A percentile compares a stretch with the other conserved stretches of the same genome.
These are phyloP conservation scores for Apostichopus californicus DNA, from an alignment of 35 echinoderm and acorn worm genomes.

Conservation along the genomic window DNA sequence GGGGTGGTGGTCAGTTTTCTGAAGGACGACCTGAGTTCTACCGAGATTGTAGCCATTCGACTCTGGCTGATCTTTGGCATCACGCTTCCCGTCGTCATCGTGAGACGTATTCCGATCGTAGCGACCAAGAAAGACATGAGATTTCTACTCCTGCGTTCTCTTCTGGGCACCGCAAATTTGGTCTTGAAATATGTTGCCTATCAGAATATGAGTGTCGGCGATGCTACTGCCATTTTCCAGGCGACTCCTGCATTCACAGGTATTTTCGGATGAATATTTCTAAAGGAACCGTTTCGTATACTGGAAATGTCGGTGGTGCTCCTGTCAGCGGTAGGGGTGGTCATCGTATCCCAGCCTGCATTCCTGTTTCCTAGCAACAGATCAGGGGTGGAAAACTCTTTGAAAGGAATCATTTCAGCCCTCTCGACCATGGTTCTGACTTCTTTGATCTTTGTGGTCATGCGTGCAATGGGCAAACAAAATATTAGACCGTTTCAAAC, in stretches of 20 bases:
- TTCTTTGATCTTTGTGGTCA: neutral
- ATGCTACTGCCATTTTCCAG: constrained; percentile 25
- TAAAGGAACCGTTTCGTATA: constrained; percentile 15
- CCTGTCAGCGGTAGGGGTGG: neutral
- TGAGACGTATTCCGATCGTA: neutral
- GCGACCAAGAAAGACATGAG: neutral
- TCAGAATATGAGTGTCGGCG: constrained; percentile 4
- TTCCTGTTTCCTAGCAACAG: neutral
- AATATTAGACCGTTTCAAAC: constrained; percentile 5
- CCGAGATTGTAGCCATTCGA: neutral
- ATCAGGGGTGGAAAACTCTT: neutral
- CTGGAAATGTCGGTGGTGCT: neutral
- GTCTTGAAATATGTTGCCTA: constrained; percentile 18
- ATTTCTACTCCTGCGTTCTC: neutral
- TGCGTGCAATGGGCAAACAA: constrained; percentile 15
- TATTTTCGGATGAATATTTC: neutral
- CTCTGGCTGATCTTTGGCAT: neutral
- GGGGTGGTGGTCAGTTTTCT: constrained; percentile 1
- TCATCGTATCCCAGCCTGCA: neutral
- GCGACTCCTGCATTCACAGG: neutral
- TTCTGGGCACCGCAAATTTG: neutral
- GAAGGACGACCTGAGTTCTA: neutral
- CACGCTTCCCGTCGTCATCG: neutral
- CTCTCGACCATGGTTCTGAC: neutral
- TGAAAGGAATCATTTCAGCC: neutral